Evolutionary conservation across 2,113 vertebrate genomes (phyloP).

Genomic region (Echinops telfairi): DNA sequence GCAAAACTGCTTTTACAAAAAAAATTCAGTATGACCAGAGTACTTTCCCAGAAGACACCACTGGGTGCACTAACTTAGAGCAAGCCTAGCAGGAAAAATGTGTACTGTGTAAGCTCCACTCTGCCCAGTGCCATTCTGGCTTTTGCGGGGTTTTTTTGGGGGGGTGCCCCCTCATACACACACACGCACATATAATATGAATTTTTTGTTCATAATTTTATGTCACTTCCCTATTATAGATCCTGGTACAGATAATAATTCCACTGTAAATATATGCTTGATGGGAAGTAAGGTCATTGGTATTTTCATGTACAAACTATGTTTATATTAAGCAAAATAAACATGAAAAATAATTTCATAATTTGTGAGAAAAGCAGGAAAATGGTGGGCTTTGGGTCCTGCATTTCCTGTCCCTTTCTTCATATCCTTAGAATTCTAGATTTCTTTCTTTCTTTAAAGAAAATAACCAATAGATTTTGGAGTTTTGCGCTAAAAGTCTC

Average conservation of each 20-base stretch:
- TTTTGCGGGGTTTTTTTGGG: too few relatives aligned
- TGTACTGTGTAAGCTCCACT: too few relatives aligned
- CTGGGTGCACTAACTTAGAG: too few relatives aligned
- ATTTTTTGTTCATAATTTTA: background rate
- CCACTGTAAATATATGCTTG: conserved; percentile 51
- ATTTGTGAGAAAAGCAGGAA: conserved; percentile 30
- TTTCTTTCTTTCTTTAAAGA: conserved; percentile 18
- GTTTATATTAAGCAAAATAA: background rate
- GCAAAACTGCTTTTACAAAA: too few relatives aligned
- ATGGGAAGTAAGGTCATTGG: background rate
- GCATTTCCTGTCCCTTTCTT: background rate
- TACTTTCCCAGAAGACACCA: too few relatives aligned
- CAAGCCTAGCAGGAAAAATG: too few relatives aligned
- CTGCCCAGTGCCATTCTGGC: too few relatives aligned
- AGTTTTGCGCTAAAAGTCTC: background rate
- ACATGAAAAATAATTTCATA: background rate
- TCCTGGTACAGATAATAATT: conserved; percentile 23
- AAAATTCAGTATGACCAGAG: too few relatives aligned
- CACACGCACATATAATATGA: too few relatives aligned
- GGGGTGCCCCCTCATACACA: too few relatives aligned
- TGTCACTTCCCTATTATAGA: too few relatives aligned
- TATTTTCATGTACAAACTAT: background rate
- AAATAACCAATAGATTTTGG: conserved; percentile 19
- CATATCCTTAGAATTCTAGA: conserved; percentile 32
- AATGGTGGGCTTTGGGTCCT: conserved; percentile 31